These are phyloP conservation scores for Platyrinchus mystaceus DNA, from an alignment of 2,797 vertebrate species.

Conservation along the genomic window DNA sequence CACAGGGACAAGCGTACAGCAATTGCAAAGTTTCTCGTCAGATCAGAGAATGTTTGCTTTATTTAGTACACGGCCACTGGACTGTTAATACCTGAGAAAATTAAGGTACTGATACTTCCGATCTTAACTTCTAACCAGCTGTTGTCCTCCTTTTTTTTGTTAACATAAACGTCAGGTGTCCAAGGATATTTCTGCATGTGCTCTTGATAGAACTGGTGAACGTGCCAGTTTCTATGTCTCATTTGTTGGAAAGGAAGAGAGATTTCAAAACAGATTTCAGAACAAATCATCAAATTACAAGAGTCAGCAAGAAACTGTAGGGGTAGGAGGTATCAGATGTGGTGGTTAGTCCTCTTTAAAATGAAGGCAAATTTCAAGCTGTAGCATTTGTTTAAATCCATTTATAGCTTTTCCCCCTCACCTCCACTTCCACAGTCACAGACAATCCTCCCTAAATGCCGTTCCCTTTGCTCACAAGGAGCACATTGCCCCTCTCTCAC, in stretches of 20 bases:
- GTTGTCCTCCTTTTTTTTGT: background rate
- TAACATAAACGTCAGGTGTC: background rate
- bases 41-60: background rate
- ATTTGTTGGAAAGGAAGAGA: slow-evolving; percentile 10
- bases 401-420: background rate
- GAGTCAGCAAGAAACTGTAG: slow-evolving; percentile 28
- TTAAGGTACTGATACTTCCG: background rate
- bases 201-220: background rate
- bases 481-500: background rate
- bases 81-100: background rate
- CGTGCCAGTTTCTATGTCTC: background rate
- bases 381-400: background rate
- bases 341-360: background rate
- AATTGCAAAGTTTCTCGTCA: background rate
- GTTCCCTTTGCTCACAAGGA: background rate
- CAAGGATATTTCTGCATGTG: background rate
- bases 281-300: slow-evolving; percentile 15
- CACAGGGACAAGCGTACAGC: background rate
- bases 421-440: background rate
- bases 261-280: slow-evolving; percentile 50
- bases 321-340: background rate
- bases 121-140: background rate
- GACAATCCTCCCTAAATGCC: background rate
- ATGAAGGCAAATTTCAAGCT: background rate
- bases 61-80: background rate